These are phyloP conservation scores for Taenioides sp. DNA, from an alignment of 2,797 vertebrate species.

Conservation along the genomic window DNA sequence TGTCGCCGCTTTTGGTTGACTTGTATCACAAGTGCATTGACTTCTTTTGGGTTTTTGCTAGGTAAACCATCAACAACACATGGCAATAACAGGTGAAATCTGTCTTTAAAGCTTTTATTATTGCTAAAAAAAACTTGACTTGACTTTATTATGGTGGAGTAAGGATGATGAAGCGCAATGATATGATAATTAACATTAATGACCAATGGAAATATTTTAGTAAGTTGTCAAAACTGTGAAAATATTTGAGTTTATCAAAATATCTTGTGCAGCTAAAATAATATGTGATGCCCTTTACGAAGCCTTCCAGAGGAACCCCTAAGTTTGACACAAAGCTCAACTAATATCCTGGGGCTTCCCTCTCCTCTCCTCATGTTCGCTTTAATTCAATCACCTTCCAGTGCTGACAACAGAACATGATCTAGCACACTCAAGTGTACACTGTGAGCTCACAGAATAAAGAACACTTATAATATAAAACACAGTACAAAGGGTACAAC, in stretches of 20 bases:
- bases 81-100: background rate
- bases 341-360: slow-evolving; percentile 50
- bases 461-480: slow-evolving; percentile 19
- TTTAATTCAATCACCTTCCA: slow-evolving; percentile 66
- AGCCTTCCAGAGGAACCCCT: slow-evolving; percentile 35
- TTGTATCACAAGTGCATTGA: background rate
- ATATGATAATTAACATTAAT: background rate
- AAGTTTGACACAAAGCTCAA: slow-evolving; percentile 32
- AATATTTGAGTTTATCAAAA: background rate
- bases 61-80: background rate
- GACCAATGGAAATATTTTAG: background rate
- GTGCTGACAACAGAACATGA: slow-evolving; percentile 55
- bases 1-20: slow-evolving; percentile 2
- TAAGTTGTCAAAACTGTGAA: background rate
- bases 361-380: slow-evolving; percentile 56
- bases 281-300: background rate
- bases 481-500: background rate
- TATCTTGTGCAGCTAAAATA: background rate
- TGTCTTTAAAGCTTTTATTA: background rate
- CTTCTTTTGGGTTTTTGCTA: background rate
- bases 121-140: background rate
- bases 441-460: slow-evolving; percentile 34
- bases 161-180: background rate
- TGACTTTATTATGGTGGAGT: background rate
- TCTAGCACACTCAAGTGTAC: slow-evolving; percentile 43